Base-by-base conservation (phyloP, 92 coral and sea anemone species). In the Epizoanthus illoricatus region DNA sequence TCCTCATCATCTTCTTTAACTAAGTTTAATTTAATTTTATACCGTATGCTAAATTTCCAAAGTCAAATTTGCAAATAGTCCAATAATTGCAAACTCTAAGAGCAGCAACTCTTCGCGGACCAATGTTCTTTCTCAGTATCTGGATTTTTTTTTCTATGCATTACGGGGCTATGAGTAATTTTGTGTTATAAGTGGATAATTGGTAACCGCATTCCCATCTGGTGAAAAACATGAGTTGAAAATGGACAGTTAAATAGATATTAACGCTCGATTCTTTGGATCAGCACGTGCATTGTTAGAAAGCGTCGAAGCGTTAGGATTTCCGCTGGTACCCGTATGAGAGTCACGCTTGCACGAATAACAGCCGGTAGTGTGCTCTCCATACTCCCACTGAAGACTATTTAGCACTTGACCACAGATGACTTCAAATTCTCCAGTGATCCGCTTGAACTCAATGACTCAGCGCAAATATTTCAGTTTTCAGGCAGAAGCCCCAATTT, bases 111-210 rank as follows among this genome's bases (percentile, higher is more conserved):
- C 40, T 20, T 72, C 60, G 42, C 16, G 55, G 42, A 20, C 7
- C 40, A 39, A 41, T 33, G 2, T 16, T 68, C 24, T n/a, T n/a
- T n/a, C n/a, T n/a, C n/a, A n/a, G n/a, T n/a, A 45, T n/a, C n/a
- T 68, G 73, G 36, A 24, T 10, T 39, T 43, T 19, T 49, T 39
- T 8, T 17, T 15, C 57, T 0, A 61, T 19, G 21, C 81, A 76
- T 76, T 9, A 61, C 70, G 47, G 17, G 63, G 59, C 21, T n/a
- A n/a, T 76, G 81, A 76, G 81, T 76, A 76, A 76, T 4, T 76
- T 60, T 43, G 72, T 8, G 40, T 9, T 41, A 13, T 76, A 61
- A 63, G 55, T 24, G 59, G 36, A 21, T 40, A 4, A 62, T 40
- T 40, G n/a, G 19, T 20, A 43, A 16, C 33, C 54, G 47, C 52